Evolutionary conservation across 2,888 invertebrate species (phyloP).

Genomic region (Mesoligia furuncula): DNA sequence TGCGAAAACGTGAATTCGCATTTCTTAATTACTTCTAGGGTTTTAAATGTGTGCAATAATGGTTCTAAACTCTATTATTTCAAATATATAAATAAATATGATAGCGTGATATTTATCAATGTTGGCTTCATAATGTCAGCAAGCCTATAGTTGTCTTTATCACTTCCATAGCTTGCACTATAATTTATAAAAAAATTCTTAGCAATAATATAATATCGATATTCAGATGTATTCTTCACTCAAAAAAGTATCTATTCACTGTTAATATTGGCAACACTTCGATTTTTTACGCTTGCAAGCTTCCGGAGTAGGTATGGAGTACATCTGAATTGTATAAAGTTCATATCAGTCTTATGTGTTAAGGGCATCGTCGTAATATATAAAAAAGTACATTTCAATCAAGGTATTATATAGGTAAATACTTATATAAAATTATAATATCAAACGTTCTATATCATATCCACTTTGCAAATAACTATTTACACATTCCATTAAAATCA

Average conservation of each 20-base stretch:
- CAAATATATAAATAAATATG: constrained; percentile 44
- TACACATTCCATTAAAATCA: constrained; percentile 25
- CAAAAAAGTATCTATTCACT: constrained; percentile 48
- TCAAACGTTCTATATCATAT: constrained; percentile 14
- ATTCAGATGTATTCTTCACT: constrained; percentile 71
- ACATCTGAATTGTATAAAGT: constrained; percentile 67
- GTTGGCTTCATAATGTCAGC: constrained; percentile 63
- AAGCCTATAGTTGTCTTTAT: constrained; percentile 70
- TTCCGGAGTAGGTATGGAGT: constrained; percentile 56
- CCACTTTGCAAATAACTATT: constrained; percentile 10
- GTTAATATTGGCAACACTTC: constrained; percentile 58
- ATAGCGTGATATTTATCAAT: constrained; percentile 42
- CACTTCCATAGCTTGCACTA: constrained; percentile 89
- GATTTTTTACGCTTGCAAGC: constrained; percentile 49
- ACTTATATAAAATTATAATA: constrained; percentile 33
- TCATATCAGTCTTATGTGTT: constrained; percentile 76
- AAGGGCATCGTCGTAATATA: constrained; percentile 55
- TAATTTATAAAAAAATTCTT: constrained; percentile 77
- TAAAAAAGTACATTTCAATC: constrained; percentile 38
- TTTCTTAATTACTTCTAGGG: constrained; percentile 47
- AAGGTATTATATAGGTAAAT: constrained; percentile 51
- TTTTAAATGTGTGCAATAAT: constrained; percentile 59
- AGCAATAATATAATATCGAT: constrained; percentile 74
- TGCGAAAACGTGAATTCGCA: constrained; percentile 17
- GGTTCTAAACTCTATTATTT: constrained; percentile 55